phyloP scores from a whole-genome alignment of 2,888 invertebrate genomes.

The Scaptomyza parva region DNA sequence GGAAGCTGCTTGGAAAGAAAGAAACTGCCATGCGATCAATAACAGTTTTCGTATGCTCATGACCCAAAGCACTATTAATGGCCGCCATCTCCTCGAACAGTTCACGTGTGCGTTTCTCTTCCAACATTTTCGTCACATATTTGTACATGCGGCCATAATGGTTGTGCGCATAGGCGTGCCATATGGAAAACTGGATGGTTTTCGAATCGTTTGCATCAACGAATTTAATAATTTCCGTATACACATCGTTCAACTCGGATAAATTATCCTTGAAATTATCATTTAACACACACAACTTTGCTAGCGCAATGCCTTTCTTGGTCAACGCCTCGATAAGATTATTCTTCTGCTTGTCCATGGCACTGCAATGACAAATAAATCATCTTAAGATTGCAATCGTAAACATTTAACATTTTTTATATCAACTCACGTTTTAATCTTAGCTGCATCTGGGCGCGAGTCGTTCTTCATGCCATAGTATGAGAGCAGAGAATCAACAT shows the following conservation, averaged over 20 bases:
- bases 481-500: slow-evolving; percentile 91
- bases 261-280: slow-evolving; percentile 83
- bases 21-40: slow-evolving; percentile 81
- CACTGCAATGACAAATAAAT: slow-evolving; percentile 85
- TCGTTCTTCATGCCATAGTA: slow-evolving; percentile 95
- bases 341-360: slow-evolving; percentile 94
- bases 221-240: slow-evolving; percentile 91
- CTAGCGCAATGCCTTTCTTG: slow-evolving; percentile 90
- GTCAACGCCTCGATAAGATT: slow-evolving; percentile 92
- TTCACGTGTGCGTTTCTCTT: slow-evolving; percentile 92
- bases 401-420: neutral
- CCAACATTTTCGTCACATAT: slow-evolving; percentile 90
- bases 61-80: slow-evolving; percentile 78
- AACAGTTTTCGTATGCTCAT: slow-evolving; percentile 78
- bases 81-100: slow-evolving; percentile 84
- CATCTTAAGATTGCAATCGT: neutral
- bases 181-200: slow-evolving; percentile 91
- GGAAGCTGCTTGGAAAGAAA: slow-evolving; percentile 82
- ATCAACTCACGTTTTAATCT: slow-evolving; percentile 90
- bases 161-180: slow-evolving; percentile 91
- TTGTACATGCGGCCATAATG: slow-evolving; percentile 94
- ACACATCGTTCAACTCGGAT: slow-evolving; percentile 87
- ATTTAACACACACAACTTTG: slow-evolving; percentile 86
- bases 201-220: slow-evolving; percentile 92
- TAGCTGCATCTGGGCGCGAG: slow-evolving; percentile 91